Evolutionary conservation across 1,140 invertebrate genomes (phyloP).

Genomic region (Drosophila tani): DNA sequence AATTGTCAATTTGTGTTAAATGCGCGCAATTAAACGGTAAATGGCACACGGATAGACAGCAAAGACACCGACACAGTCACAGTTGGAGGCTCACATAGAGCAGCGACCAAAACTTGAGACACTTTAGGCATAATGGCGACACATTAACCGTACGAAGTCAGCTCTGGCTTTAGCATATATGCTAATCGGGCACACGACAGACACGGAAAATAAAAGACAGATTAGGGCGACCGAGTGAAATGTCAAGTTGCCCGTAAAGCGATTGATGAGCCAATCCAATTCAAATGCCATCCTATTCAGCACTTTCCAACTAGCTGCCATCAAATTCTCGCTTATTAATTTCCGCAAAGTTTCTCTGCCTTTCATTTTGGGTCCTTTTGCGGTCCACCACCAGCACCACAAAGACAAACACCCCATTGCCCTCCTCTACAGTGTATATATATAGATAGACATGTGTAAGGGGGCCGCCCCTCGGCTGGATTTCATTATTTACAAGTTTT

Average conservation of each 20-base stretch:
- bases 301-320: slow-evolving; percentile 36
- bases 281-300: neutral
- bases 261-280: slow-evolving; percentile 45
- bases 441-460: slow-evolving; percentile 25
- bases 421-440: neutral
- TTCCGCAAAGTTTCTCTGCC: slow-evolving; percentile 50
- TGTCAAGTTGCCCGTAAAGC: slow-evolving; percentile 50
- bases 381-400: slow-evolving; percentile 47
- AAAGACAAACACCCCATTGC: slow-evolving; percentile 19
- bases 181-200: slow-evolving; percentile 36
- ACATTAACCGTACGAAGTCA: slow-evolving; percentile 66
- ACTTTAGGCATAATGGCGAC: slow-evolving; percentile 56
- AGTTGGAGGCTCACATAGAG: neutral
- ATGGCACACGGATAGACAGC: slow-evolving; percentile 55
- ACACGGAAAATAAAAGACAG: slow-evolving; percentile 19
- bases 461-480: slow-evolving; percentile 35
- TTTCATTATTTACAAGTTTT: slow-evolving; percentile 80
- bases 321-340: slow-evolving; percentile 74
- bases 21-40: slow-evolving; percentile 73
- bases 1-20: slow-evolving; percentile 80
- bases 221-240: slow-evolving; percentile 28
- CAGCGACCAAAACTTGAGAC: slow-evolving; percentile 7
- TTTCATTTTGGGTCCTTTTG: slow-evolving; percentile 59
- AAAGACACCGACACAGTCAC: slow-evolving; percentile 16
- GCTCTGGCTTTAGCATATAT: slow-evolving; percentile 33